These are phyloP conservation scores for Ptilonorhynchus violaceus DNA, from an alignment of 2,113 vertebrate genomes.

Conservation along the genomic window DNA sequence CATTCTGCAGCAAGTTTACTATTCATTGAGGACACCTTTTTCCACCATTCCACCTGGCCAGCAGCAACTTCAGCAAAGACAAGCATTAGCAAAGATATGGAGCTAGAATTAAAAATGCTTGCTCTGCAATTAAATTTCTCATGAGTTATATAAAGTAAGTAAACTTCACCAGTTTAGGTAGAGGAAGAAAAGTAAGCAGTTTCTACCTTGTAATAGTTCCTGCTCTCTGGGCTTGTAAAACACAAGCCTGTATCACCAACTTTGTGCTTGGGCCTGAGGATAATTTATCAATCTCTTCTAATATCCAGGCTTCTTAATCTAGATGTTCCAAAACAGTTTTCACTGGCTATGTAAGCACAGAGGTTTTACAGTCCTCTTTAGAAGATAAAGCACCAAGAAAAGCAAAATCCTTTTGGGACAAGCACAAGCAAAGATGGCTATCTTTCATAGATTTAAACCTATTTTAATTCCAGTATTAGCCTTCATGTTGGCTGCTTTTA, in stretches of 20 bases:
- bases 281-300: background rate
- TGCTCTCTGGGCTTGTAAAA: background rate
- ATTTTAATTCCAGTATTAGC: background rate
- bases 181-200: background rate
- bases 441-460: background rate
- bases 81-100: background rate
- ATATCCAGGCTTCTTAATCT: background rate
- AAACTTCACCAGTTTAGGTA: background rate
- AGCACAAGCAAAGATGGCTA: background rate
- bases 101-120: background rate
- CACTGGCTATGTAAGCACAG: background rate
- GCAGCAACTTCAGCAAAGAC: background rate
- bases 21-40: background rate
- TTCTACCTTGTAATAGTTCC: background rate
- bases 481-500: background rate
- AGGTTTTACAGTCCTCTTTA: background rate
- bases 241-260: background rate
- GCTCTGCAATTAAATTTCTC: background rate
- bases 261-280: background rate
- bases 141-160: background rate
- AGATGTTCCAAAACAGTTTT: background rate
- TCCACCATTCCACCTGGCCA: background rate
- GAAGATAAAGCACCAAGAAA: background rate
- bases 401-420: background rate
- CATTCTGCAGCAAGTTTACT: background rate